Evolutionary conservation across 2,797 vertebrate genomes (phyloP), one percentile per base, ranked within the genome.

Genomic region (Basileuterus tristriatus): DNA sequence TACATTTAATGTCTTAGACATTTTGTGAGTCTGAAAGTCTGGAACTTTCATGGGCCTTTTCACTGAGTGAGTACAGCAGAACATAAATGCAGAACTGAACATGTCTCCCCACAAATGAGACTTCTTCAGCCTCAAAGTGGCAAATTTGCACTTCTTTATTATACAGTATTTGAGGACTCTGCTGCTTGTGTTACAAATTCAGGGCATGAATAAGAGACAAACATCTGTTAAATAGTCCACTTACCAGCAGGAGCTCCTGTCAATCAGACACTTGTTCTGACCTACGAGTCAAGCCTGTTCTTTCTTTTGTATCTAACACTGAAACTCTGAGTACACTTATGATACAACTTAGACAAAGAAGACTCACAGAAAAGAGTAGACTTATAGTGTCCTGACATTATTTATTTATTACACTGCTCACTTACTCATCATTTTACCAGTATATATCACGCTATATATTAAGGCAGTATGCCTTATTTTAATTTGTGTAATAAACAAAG

Each of bases 131-230:
- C 18, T 52, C 21, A 7, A 68, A 64, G 6, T 29, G 26, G 67
- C 9, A 53, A 62, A 71, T 27, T 49, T 62, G 53, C 2, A 10
- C 9, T 76, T 18, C 29, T 41, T 56, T 34, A 30, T 39, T 44
- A 64, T 11, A 11, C 9, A 58, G 26, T 29, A 76, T 12, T 72
- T 55, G 22, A 88, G 32, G 29, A 81, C 7, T 62, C 41, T 15
- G 12, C 27, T 72, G 30, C 6, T 67, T 43, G n/a, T 27, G 11
- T 60, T 46, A 83, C 4, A 56, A 77, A 75, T n/a, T 56, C 58
- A 72, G 22, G 10, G 17, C 34, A 41, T 1, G 9, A 41, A 81
- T 12, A 26, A 0, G 0, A 22, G 23, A 56, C 16, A 8, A 65
- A 20, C 53, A 65, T 24, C n/a, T 59, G 22, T 36, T 76, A 69